These are phyloP conservation scores for Agrenia bidenticulata DNA, from an alignment of 2,888 invertebrate genomes.

Conservation along the genomic window DNA sequence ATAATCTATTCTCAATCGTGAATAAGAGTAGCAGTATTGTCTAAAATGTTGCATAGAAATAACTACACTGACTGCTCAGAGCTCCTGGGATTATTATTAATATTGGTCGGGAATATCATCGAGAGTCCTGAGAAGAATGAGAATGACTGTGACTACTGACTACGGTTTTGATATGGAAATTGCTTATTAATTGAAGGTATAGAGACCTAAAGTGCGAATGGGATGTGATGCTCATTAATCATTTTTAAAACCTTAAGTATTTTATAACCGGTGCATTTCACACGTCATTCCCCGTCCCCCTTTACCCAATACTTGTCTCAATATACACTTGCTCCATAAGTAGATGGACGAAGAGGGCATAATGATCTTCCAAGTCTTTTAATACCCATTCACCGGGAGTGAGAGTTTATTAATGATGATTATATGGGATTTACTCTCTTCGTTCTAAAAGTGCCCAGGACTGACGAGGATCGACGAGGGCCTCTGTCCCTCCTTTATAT, in stretches of 20 bases:
- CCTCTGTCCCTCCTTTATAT: not conserved
- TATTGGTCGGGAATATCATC: too few relatives aligned
- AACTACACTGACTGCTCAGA: too few relatives aligned
- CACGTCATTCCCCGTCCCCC: conserved; percentile 38
- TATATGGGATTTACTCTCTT: conserved; percentile 37
- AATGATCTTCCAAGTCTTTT: conserved; percentile 36
- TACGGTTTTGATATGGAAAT: conserved; percentile 39
- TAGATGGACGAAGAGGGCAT: conserved; percentile 21
- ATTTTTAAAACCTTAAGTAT: conserved; percentile 50
- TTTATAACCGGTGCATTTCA: conserved; percentile 53
- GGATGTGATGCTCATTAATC: conserved; percentile 50
- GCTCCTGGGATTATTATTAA: too few relatives aligned
- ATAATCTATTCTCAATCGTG: too few relatives aligned
- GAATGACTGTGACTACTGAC: not conserved
- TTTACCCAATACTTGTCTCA: not conserved
- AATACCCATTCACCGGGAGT: conserved; percentile 20
- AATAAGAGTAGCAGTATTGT: too few relatives aligned
- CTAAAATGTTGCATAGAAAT: too few relatives aligned
- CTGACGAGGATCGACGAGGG: not conserved
- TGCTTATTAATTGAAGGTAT: conserved; percentile 47
- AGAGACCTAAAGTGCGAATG: conserved; percentile 26
- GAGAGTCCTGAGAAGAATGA: too few relatives aligned
- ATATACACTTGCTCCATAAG: not conserved
- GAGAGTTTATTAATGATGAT: conserved; percentile 47
- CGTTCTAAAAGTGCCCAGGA: conserved; percentile 16